Conservation (phyloP, 2,113 vertebrate genomes). For the Caloenas nicobarica region DNA sequence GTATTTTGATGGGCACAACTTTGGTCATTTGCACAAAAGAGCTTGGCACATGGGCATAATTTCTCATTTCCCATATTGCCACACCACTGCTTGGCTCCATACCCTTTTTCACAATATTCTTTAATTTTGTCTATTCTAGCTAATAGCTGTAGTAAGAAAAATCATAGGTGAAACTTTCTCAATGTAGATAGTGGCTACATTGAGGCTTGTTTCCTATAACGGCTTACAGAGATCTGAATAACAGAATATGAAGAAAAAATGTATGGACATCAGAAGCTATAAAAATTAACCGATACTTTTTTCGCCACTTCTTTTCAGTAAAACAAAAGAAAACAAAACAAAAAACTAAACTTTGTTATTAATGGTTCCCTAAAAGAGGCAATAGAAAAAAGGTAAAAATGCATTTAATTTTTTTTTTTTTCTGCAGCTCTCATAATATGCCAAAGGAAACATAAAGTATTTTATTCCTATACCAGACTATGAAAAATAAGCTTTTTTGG, state of each 20-base stretch:
- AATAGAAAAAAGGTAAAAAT: not conserved
- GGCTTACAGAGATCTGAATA: not conserved
- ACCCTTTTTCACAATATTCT: not conserved
- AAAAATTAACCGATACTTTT: not conserved
- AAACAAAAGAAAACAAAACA: no score
- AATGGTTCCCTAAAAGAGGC: fast-evolving
- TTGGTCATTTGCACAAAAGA: not conserved
- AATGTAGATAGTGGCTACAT: not conserved
- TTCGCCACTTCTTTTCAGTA: not conserved
- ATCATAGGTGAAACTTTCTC: not conserved
- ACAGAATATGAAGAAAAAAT: not conserved
- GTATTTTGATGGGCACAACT: not conserved
- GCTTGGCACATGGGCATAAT: not conserved
- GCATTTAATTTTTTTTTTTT: not conserved
- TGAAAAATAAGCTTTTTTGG: fast-evolving
- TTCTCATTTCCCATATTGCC: not conserved
- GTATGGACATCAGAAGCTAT: fast-evolving
- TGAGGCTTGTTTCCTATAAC: not conserved
- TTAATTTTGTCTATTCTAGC: fast-evolving
- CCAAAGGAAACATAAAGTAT: not conserved
- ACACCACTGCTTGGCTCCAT: fast-evolving
- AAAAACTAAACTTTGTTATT: fast-evolving
- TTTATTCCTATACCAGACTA: not conserved
- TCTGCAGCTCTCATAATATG: not conserved
- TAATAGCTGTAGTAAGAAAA: not conserved